Percentiles rank a stretch among this genome's conserved stretches.
Evolutionary conservation across 2,797 vertebrate species (phyloP).

Genomic region (Eutrigla gurnardus): DNA sequence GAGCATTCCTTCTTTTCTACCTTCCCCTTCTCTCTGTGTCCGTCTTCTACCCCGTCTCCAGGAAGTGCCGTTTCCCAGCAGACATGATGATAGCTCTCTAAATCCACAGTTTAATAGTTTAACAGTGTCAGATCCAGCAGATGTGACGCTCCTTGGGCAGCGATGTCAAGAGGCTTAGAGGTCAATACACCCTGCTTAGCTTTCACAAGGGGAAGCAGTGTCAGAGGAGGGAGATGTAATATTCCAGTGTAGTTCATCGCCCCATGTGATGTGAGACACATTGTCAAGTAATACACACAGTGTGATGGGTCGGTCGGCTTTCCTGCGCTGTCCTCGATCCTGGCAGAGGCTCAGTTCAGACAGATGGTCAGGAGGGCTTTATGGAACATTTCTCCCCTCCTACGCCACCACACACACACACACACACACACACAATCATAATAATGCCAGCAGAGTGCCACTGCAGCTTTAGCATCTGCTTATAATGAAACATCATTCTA

Average conservation of each 20-base stretch:
- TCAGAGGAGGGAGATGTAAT: background rate
- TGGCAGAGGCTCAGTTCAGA: conserved; percentile 68
- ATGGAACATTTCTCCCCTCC: conserved; percentile 34
- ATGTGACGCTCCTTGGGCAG: conserved; percentile 32
- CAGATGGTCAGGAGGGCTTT: conserved; percentile 78
- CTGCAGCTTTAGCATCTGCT: conserved; percentile 51
- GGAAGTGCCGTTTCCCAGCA: conserved; percentile 23
- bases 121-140: conserved; percentile 27
- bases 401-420: conserved; percentile 9
- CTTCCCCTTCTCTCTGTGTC: background rate
- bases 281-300: conserved; percentile 34
- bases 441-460: conserved; percentile 32
- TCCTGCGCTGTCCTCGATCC: conserved; percentile 56
- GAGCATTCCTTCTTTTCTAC: background rate
- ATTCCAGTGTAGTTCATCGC: background rate
- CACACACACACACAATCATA: conserved; percentile 24
- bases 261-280: conserved; percentile 1
- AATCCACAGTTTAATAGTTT: conserved; percentile 26
- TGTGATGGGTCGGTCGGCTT: conserved; percentile 31
- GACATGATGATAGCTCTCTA: conserved; percentile 26
- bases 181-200: conserved; percentile 22
- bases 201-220: conserved; percentile 20
- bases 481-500: conserved; percentile 34
- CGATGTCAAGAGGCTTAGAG: conserved; percentile 16
- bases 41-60: conserved; percentile 11